Evolutionary conservation across 1,140 invertebrate species (phyloP), one percentile per base, ranked within the genome.

Genomic region (Bombus balteatus): DNA sequence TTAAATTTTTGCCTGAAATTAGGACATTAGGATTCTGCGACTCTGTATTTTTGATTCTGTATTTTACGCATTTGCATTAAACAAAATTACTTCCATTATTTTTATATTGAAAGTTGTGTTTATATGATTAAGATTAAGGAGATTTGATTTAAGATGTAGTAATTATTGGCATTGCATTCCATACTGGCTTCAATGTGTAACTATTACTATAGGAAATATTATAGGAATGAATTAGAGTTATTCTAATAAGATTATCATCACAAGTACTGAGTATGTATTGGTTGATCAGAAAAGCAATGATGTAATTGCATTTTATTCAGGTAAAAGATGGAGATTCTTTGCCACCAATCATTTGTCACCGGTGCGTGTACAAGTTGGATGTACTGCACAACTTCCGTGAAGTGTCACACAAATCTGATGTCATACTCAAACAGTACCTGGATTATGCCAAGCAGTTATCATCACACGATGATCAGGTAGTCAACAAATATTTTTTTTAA

Each of bases 361-460:
- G 92, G 13, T 96, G 96, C 89, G 94, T 95, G 41, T 95, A 95
- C 88, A 96, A 96, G 87, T 92, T 96, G 85, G 95, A 96, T 80
- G 92, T 94, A 41, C 89, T 96, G 41, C 92, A 95, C 87, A 95
- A 95, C 76, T 96, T 96, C 91, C 94, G 95, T 81, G 95, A 96
- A 87, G 93, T 93, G 18, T 95, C 95, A 82, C 92, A 94, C 71
- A 95, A 95, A 92, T 95, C 95, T 39, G 96, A 96, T 87, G 89
- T 94, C 77, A 94, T 96, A 92, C 94, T 96, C 85, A 95, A 95
- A 93, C 95, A 96, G 93, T 96, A 96, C 93, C 92, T 96, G 90
- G 94, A 94, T 89, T 95, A 94, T 91, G 94, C 95, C 87, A 95
- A 96, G 91, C 94, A 94, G 88, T 91, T 94, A 92, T 93, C 93